These are phyloP conservation scores for Paracanthobrama guichenoti DNA, from an alignment of 2,113 vertebrate genomes.

Conservation along the genomic window DNA sequence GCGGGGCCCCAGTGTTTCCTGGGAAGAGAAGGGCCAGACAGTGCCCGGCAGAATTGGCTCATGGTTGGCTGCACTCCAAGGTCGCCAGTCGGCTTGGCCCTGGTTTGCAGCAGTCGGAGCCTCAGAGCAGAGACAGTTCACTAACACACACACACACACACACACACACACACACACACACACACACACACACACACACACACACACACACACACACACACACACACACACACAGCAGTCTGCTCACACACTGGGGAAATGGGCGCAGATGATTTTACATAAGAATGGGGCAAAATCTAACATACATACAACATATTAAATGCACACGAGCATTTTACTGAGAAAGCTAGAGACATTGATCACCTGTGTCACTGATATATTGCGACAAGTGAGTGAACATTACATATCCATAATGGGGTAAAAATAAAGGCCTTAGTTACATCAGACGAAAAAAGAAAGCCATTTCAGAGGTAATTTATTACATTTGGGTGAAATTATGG, in stretches of 20 bases:
- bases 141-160: constrained; percentile 9
- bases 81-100: constrained; percentile 58
- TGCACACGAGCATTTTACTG: not conserved
- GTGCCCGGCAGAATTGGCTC: constrained; percentile 27
- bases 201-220: constrained; percentile 1
- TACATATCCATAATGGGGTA: not conserved
- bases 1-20: constrained; percentile 24
- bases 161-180: not conserved
- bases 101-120: constrained; percentile 66
- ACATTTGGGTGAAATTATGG: not conserved
- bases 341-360: not conserved
- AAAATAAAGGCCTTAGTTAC: not conserved
- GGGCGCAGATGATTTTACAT: not conserved
- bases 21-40: constrained; percentile 40
- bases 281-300: not conserved
- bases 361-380: not conserved
- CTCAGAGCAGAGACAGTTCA: not conserved
- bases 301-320: not conserved
- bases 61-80: constrained; percentile 49
- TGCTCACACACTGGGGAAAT: not conserved
- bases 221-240: not conserved
- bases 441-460: too few species aligned
- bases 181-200: not conserved
- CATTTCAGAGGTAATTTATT: not conserved
- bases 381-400: not conserved